Evolutionary conservation across 2,113 vertebrate genomes (phyloP).

Genomic region (Ivindomyrus marchei): DNA sequence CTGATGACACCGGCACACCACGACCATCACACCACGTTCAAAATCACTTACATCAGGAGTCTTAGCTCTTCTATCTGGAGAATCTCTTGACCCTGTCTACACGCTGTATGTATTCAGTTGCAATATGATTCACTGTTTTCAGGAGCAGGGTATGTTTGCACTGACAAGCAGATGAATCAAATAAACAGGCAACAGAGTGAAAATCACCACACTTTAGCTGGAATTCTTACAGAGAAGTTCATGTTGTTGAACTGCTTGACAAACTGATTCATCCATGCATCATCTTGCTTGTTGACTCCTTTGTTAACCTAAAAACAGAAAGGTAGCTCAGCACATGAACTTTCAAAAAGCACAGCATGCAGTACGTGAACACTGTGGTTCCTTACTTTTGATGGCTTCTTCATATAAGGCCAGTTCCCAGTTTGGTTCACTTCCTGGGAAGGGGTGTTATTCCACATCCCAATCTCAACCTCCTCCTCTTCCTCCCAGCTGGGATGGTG

Average conservation of each 20-base stretch:
- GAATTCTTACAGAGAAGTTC: conserved; percentile 80
- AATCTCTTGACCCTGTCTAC: background rate
- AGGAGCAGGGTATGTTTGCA: background rate
- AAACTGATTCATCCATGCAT: conserved; percentile 90
- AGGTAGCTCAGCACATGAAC: background rate
- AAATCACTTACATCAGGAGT: background rate
- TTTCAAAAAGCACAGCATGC: background rate
- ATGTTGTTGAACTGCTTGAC: conserved; percentile 92
- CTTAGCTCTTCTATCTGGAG: background rate
- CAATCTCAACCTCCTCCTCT: conserved; percentile 91
- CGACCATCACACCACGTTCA: background rate
- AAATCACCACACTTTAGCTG: background rate
- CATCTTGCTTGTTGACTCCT: conserved; percentile 86
- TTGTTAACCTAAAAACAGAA: conserved; percentile 72
- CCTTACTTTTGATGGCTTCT: conserved; percentile 85
- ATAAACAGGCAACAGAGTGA: background rate
- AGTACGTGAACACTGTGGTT: background rate
- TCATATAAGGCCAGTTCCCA: conserved; percentile 84
- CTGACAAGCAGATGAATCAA: background rate
- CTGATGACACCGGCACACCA: background rate
- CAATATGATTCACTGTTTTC: background rate
- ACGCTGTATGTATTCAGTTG: background rate
- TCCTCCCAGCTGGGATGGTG: conserved; percentile 84
- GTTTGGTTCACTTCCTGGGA: conserved; percentile 80
- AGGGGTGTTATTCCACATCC: conserved; percentile 88